These are phyloP conservation scores for Zaprionus capensis DNA, from an alignment of 1,140 invertebrate genomes.

Conservation along the genomic window DNA sequence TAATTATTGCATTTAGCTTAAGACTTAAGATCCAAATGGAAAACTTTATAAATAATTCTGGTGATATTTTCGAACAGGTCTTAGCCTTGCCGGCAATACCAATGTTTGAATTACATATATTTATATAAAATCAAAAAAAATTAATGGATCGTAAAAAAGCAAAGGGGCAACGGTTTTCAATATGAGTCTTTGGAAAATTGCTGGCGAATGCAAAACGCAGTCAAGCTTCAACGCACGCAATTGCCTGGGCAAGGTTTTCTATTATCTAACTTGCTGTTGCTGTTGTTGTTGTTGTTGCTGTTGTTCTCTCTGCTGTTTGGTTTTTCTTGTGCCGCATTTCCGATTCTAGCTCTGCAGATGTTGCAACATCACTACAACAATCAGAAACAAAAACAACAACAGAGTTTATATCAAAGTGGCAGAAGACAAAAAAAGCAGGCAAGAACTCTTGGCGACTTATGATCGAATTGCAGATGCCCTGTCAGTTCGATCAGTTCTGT, in stretches of 20 bases:
- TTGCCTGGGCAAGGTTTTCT: conserved; percentile 45
- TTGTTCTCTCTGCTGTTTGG: conserved; percentile 2
- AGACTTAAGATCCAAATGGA: background rate
- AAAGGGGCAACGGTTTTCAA: conserved; percentile 59
- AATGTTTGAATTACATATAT: conserved; percentile 25
- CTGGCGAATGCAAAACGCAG: conserved; percentile 65
- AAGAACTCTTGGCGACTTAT: background rate
- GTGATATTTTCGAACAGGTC: conserved; percentile 26
- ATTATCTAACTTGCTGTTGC: conserved; percentile 26
- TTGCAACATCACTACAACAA: conserved; percentile 62
- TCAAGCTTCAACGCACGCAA: conserved; percentile 78
- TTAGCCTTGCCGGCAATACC: conserved; percentile 24
- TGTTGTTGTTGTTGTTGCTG: conserved; percentile 4
- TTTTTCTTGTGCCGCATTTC: conserved; percentile 51
- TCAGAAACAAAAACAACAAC: conserved; percentile 31
- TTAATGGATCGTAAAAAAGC: conserved; percentile 70
- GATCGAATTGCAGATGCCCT: background rate
- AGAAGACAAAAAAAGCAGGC: background rate
- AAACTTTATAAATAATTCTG: conserved; percentile 32
- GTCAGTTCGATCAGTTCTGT: background rate
- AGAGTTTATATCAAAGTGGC: conserved; percentile 33
- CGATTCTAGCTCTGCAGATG: conserved; percentile 77
- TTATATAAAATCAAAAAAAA: conserved; percentile 37
- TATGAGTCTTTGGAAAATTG: conserved; percentile 48
- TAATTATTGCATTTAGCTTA: conserved; percentile 15